Evolutionary conservation across 2,113 vertebrate genomes (phyloP).

Genomic region (Pycnonotus jocosus): DNA sequence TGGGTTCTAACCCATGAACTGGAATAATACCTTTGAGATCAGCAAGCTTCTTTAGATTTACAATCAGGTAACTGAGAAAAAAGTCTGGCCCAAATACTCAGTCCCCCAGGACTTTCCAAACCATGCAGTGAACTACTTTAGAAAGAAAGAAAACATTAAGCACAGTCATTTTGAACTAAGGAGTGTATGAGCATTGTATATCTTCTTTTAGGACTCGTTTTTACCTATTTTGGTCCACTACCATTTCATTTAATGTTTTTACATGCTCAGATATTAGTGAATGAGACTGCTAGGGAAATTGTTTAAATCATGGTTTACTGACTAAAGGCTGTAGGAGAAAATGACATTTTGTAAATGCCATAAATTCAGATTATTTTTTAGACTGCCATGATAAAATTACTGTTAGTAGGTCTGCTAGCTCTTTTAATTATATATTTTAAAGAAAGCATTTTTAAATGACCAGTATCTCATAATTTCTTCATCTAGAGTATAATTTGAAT

Average conservation of each 20-base stretch:
- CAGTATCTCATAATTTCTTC: constrained; percentile 28
- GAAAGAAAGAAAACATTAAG: neutral
- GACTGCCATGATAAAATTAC: neutral
- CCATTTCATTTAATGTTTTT: neutral
- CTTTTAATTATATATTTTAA: constrained; percentile 17
- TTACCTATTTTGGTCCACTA: neutral
- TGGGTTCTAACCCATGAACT: neutral
- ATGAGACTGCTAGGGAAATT: neutral
- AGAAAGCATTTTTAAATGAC: constrained; percentile 33
- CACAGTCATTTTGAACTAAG: neutral
- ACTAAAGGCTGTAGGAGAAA: neutral
- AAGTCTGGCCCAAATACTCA: neutral
- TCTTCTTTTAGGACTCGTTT: neutral
- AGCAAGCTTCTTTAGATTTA: neutral
- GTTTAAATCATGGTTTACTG: neutral
- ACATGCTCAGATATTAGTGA: neutral
- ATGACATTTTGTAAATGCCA: neutral
- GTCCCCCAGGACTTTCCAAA: neutral
- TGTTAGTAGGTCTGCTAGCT: neutral
- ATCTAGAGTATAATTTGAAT: constrained; percentile 51
- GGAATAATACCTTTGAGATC: constrained; percentile 22
- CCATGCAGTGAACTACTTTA: neutral
- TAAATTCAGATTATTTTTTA: neutral
- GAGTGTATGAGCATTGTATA: neutral
- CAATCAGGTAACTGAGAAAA: neutral